Percentiles rank a stretch among this genome's conserved stretches.
phyloP scores from a whole-genome alignment of 2,113 vertebrate genomes.

The Brachypodius melanocephalos region DNA sequence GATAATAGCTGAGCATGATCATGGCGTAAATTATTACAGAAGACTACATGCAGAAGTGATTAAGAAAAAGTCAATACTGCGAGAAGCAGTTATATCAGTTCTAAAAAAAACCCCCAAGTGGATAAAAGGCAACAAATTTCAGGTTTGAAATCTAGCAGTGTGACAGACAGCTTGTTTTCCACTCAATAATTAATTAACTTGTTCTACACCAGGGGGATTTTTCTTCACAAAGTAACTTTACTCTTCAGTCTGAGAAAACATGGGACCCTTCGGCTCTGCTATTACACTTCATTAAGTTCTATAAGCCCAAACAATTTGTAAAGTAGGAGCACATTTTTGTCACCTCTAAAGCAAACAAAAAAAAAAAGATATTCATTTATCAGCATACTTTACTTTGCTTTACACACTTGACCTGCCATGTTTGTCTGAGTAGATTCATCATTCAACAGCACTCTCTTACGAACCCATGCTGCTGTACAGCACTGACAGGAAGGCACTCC shows the following conservation, averaged over 20 bases:
- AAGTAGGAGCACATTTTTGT: neutral
- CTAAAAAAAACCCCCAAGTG: neutral
- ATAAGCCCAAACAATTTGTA: neutral
- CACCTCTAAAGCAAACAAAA: neutral
- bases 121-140: neutral
- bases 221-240: neutral
- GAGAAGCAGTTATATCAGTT: neutral
- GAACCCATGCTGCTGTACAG: neutral
- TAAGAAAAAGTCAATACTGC: neutral
- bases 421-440: neutral
- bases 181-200: neutral
- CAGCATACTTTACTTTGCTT: neutral
- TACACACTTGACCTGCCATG: neutral
- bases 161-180: neutral
- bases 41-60: neutral
- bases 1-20: neutral
- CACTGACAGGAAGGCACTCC: neutral
- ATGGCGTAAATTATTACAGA: conserved; percentile 14
- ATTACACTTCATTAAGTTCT: neutral
- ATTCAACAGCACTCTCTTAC: neutral
- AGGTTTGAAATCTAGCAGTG: neutral
- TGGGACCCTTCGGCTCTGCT: neutral
- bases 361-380: neutral
- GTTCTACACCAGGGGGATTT: neutral
- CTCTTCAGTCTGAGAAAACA: neutral